phyloP scores from a whole-genome alignment of 2,113 vertebrate genomes.

The Poeciliopsis occidentalis region DNA sequence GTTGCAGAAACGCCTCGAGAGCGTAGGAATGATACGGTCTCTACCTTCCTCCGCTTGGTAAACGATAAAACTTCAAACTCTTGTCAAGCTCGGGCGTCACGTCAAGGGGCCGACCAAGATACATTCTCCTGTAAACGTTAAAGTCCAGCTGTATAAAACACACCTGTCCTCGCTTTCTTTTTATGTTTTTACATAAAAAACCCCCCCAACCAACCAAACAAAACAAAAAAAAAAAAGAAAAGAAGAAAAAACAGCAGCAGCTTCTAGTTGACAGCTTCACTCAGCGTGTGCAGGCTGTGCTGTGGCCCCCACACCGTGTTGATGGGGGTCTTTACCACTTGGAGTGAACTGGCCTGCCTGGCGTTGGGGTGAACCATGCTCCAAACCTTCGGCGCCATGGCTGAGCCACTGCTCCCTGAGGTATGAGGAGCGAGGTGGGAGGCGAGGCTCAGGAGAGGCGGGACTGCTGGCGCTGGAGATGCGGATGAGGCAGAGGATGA shows the following conservation, averaged over 20 bases:
- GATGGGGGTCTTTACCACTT: slow-evolving; percentile 60
- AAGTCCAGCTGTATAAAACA: slow-evolving; percentile 16
- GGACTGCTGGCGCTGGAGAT: not conserved
- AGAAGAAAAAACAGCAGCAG: not conserved
- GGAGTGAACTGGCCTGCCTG: slow-evolving; percentile 58
- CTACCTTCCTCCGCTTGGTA: not conserved
- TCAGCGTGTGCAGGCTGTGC: slow-evolving; percentile 70
- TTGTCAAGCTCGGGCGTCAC: slow-evolving; percentile 18
- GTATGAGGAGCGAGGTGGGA: slow-evolving; percentile 41
- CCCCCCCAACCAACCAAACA: too few species aligned
- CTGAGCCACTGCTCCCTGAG: slow-evolving; percentile 22
- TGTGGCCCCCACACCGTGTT: slow-evolving; percentile 72
- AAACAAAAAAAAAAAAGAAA: too few species aligned
- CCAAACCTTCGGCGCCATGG: slow-evolving; percentile 68
- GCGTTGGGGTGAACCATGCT: slow-evolving; percentile 67
- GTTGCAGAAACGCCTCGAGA: not conserved
- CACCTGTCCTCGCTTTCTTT: slow-evolving; percentile 1
- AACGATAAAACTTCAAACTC: slow-evolving; percentile 27
- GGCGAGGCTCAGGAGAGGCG: slow-evolving; percentile 32
- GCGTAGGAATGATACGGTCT: not conserved
- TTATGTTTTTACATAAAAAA: not conserved
- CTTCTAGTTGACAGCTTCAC: slow-evolving; percentile 76
- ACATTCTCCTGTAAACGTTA: slow-evolving; percentile 61
- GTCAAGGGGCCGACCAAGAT: not conserved
- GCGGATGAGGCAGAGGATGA: not conserved